phyloP scores from a whole-genome alignment of 2,797 vertebrate species.

The Poeciliopsis gracilis region DNA sequence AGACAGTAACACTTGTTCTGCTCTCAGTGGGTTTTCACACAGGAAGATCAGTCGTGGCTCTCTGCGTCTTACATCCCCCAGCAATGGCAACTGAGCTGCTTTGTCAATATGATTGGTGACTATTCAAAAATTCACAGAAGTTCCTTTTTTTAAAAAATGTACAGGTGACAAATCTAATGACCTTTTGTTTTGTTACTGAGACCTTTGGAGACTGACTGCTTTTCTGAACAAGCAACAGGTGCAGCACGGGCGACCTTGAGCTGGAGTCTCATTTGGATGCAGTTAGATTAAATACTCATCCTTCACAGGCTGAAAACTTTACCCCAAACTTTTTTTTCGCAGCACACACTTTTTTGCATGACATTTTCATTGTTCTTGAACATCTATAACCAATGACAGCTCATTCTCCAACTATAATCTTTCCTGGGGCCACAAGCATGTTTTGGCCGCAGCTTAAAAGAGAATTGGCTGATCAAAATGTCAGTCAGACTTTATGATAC shows the following conservation, averaged over 20 bases:
- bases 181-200: background rate
- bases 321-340: background rate
- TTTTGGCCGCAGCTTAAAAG: background rate
- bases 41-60: background rate
- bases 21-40: background rate
- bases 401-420: background rate
- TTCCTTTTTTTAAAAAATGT: background rate
- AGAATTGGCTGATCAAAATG: too few species aligned
- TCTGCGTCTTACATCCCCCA: background rate
- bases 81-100: background rate
- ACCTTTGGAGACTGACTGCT: background rate
- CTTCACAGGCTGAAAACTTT: background rate
- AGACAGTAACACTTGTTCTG: background rate
- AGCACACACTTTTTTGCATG: background rate
- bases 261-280: background rate
- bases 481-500: background rate
- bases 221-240: background rate
- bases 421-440: background rate
- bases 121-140: background rate
- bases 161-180: background rate
- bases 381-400: background rate
- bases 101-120: background rate
- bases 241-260: background rate
- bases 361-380: background rate
- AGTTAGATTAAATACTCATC: background rate